Conservation (phyloP, 2,113 vertebrate species). For the Tragulus kanchil region DNA sequence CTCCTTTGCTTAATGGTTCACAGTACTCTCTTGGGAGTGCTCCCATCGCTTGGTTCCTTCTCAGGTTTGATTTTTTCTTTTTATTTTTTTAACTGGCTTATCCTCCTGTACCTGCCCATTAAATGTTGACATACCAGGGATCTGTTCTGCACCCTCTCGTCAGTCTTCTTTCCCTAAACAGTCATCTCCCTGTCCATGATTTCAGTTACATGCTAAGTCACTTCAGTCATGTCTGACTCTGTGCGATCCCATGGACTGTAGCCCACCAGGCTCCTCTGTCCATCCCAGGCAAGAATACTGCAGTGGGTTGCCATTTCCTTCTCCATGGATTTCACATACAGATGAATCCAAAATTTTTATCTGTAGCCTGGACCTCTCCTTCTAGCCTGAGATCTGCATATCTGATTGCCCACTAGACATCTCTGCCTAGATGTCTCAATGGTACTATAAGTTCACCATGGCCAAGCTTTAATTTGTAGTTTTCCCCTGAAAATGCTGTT, state of each 20-base stretch:
- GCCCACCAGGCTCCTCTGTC: too few species aligned
- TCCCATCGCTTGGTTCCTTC: neutral
- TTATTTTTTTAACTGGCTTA: neutral
- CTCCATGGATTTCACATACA: too few species aligned
- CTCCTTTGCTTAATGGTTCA: conserved; percentile 55
- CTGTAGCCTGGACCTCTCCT: neutral
- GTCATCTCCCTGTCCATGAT: neutral
- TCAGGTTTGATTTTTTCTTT: too few species aligned
- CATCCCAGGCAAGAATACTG: too few species aligned
- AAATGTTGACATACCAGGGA: neutral
- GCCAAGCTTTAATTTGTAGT: neutral
- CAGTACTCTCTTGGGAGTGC: conserved; percentile 22
- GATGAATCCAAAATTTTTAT: neutral
- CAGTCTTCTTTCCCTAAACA: neutral
- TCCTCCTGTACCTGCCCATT: neutral
- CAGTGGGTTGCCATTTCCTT: too few species aligned
- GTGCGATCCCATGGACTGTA: too few species aligned
- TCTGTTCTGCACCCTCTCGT: neutral
- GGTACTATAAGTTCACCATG: neutral
- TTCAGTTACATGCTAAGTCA: neutral
- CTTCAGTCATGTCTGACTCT: too few species aligned
- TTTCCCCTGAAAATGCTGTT: conserved; percentile 35
- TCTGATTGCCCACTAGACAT: neutral
- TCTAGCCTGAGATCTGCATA: neutral
- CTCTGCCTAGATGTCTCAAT: conserved; percentile 33